phyloP scores from a whole-genome alignment of 2,797 vertebrate genomes.

The Peromyscus eremicus region DNA sequence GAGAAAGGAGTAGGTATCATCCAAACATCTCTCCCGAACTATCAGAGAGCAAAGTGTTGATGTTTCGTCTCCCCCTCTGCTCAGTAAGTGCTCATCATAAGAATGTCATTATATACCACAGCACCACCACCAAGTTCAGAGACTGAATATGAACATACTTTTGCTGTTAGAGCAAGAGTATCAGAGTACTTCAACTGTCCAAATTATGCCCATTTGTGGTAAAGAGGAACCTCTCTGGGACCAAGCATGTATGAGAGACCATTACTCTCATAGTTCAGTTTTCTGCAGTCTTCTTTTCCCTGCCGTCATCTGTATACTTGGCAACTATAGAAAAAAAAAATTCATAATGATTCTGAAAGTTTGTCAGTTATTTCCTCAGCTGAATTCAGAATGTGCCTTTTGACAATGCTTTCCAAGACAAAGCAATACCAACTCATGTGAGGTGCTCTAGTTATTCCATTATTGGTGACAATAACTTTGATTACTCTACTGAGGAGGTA shows the following conservation, averaged over 20 bases:
- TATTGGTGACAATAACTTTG: constrained; percentile 16
- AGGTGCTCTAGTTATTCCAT: background rate
- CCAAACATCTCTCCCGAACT: background rate
- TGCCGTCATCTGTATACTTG: background rate
- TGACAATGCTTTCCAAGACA: background rate
- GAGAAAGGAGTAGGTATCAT: background rate
- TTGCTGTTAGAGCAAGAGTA: background rate
- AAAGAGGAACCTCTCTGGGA: background rate
- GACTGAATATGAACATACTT: background rate
- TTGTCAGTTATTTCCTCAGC: background rate
- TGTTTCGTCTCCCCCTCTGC: background rate
- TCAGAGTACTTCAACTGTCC: accelerated
- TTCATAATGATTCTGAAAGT: background rate
- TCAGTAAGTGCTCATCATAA: background rate
- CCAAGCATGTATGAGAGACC: accelerated
- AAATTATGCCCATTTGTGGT: background rate
- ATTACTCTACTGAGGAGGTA: background rate
- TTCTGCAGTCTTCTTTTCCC: background rate
- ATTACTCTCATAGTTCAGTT: background rate
- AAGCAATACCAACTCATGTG: background rate
- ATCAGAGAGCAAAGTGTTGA: background rate
- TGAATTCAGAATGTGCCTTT: background rate
- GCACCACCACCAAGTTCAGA: background rate
- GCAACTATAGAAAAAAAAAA: background rate
- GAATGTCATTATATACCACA: background rate